Evolutionary conservation across 2,797 vertebrate species (phyloP), one percentile per base, ranked within the genome.

Genomic region (Pseudochirops corinnae): DNA sequence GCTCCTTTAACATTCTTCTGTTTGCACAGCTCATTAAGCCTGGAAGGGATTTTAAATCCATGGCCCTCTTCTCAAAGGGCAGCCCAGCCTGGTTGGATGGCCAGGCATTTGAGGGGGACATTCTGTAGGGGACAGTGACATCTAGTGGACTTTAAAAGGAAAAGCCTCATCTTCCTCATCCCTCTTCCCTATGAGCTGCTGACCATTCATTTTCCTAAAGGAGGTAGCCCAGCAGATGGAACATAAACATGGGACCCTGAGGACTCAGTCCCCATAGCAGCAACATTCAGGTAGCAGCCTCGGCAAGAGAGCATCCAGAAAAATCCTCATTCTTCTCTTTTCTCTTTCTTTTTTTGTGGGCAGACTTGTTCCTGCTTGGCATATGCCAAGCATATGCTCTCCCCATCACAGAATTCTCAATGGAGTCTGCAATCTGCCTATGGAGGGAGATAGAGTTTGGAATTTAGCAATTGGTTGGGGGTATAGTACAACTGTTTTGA

Each of bases 331-430:
- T 67, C 62, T n/a, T 39, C 9, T 93, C 12, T 55, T 29, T n/a
- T n/a, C 18, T 28, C 33, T 33, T 53, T 10, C 92, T 31, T 74
- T 94, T 91, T 95, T 92, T 74, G 31, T 33, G 94, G 96, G 96
- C 94, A 93, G 62, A 82, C 56, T 2, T 55, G 31, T 90, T 95
- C 95, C 95, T 10, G 13, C 28, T 1, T 26, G 92, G 96, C 97
- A 97, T 95, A 97, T 97, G 97, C 95, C 96, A 7, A 55, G 96
- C 97, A 96, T 97, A 96, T 96, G 96, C 95, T 96, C 93, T 92
- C 90, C 92, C 74, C 93, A 39, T 93, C 95, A 96, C 60, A 92
- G 96, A 96, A 96, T 55, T 95, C 93, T 92, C 91, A 29, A 95
- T 33, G 5, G 94, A 91, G 95, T 94, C 91, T 90, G 87, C n/a